A percentile compares a stretch with the other conserved stretches of the same genome.
Conservation (phyloP, 2,888 invertebrate species). For the Eupsilia transversa region DNA sequence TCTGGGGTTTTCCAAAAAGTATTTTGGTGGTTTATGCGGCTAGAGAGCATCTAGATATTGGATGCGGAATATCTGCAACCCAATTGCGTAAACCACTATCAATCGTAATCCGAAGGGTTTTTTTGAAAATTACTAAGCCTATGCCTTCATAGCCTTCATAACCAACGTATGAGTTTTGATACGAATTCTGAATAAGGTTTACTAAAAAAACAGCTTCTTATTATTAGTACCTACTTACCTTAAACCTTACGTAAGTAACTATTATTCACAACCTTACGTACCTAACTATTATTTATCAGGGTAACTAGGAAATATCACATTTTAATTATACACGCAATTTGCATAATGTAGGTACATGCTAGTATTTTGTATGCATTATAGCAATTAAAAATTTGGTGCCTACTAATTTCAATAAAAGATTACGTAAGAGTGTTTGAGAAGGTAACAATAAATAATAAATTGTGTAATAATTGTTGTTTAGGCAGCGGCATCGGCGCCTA, state of each 20-base stretch:
- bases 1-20: neutral
- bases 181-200: neutral
- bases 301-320: neutral
- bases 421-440: conserved; percentile 1
- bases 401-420: neutral
- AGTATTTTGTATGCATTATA: conserved; percentile 13
- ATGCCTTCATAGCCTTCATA: too few species aligned
- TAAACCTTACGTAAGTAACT: neutral
- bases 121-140: too few species aligned
- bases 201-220: neutral
- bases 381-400: conserved; percentile 15
- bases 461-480: neutral
- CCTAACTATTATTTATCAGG: neutral
- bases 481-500: too few species aligned
- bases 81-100: neutral
- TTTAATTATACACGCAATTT: conserved; percentile 30
- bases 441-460: neutral
- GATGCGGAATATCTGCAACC: neutral
- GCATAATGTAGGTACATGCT: neutral
- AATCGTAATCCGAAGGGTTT: neutral
- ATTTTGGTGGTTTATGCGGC: neutral
- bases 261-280: neutral
- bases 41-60: neutral
- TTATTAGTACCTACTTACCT: neutral
- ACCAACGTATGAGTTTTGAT: neutral